Evolutionary conservation across 2,888 invertebrate genomes (phyloP).

Genomic region (Nipponacmea schrenckii): DNA sequence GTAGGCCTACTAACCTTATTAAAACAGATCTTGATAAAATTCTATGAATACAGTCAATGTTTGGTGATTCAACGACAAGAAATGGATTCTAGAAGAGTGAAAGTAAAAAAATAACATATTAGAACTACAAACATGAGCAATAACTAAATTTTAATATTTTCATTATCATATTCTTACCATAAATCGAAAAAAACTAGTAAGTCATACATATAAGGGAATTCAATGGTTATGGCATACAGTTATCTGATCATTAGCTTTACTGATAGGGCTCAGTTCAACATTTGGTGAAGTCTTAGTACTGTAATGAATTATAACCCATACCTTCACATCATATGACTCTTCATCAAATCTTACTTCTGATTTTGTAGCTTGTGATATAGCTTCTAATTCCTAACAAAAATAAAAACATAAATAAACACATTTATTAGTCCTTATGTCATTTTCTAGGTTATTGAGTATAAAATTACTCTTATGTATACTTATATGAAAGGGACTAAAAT

Average conservation of each 20-base stretch:
- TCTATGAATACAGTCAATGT: conserved; percentile 77
- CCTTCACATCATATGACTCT: conserved; percentile 70
- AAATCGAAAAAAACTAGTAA: too few relatives aligned
- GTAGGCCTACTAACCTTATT: conserved; percentile 74
- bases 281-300: background rate
- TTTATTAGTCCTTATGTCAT: too few relatives aligned
- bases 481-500: too few relatives aligned
- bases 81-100: conserved; percentile 73
- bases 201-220: too few relatives aligned
- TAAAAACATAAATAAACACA: conserved; percentile 26
- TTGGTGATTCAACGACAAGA: conserved; percentile 82
- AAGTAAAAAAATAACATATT: background rate
- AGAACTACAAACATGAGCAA: background rate
- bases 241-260: too few relatives aligned
- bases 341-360: conserved; percentile 69
- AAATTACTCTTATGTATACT: too few relatives aligned
- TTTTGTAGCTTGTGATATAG: conserved; percentile 76
- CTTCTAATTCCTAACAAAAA: conserved; percentile 81
- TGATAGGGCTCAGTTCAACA: too few relatives aligned
- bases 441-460: too few relatives aligned
- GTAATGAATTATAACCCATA: conserved; percentile 50
- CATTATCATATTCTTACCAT: too few relatives aligned
- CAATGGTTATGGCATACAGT: too few relatives aligned
- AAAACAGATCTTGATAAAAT: conserved; percentile 85
- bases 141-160: too few relatives aligned